Conservation (phyloP, 2,113 vertebrate genomes). For the Odontesthes bonariensis region DNA sequence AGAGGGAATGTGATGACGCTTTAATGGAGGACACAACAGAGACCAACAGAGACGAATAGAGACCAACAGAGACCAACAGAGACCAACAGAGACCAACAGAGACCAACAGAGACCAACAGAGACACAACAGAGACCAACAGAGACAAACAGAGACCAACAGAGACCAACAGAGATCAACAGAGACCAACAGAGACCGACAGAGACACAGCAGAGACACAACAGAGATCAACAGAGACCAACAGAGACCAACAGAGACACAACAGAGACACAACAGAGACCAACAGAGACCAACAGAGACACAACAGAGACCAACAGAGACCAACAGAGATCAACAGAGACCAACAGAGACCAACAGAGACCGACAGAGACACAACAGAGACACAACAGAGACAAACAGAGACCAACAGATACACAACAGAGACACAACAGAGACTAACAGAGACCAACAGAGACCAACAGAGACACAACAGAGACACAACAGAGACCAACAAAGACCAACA, state of each 20-base stretch:
- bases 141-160: too few relatives aligned
- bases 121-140: slow-evolving; percentile 20
- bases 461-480: slow-evolving; percentile 22
- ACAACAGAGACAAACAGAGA: slow-evolving; percentile 34
- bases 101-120: slow-evolving; percentile 20
- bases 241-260: slow-evolving; percentile 24
- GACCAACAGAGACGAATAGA: slow-evolving; percentile 32
- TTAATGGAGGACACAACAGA: background rate
- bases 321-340: slow-evolving; percentile 22
- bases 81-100: too few relatives aligned
- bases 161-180: too few relatives aligned
- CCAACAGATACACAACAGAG: too few relatives aligned
- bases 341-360: slow-evolving; percentile 33
- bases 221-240: slow-evolving; percentile 25
- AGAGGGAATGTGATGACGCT: background rate
- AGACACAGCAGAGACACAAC: slow-evolving; percentile 25
- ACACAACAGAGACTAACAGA: slow-evolving; percentile 21
- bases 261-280: slow-evolving; percentile 27
- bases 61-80: slow-evolving; percentile 22
- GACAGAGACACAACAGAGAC: slow-evolving; percentile 21
- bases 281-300: too few relatives aligned
- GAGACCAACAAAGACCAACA: slow-evolving; percentile 28
- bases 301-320: slow-evolving; percentile 26
- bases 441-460: slow-evolving; percentile 20
- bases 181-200: slow-evolving; percentile 17